phyloP scores from a whole-genome alignment of 1,140 invertebrate genomes.

The Cephus cinctus region DNA sequence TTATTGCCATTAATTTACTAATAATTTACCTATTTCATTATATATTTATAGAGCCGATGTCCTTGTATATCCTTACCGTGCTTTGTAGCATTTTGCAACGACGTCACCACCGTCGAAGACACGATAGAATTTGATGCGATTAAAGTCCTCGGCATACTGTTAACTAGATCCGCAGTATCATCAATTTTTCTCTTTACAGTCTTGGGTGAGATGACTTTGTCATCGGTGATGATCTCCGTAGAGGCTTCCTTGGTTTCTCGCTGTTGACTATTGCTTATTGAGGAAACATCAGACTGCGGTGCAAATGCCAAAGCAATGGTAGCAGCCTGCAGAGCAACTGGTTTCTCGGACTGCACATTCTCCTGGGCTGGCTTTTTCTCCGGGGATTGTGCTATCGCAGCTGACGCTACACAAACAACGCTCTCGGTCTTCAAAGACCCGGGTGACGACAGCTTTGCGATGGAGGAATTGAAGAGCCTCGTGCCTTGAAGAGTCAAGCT shows the following conservation, averaged over 20 bases:
- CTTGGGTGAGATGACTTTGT: constrained; percentile 43
- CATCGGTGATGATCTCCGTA: constrained; percentile 22
- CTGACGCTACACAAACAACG: constrained; percentile 36
- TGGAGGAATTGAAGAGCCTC: constrained; percentile 48
- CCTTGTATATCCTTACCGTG: constrained; percentile 40
- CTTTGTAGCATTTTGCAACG: constrained; percentile 40
- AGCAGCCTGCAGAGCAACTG: constrained; percentile 28
- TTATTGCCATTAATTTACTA: too few relatives aligned
- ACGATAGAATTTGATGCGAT: constrained; percentile 26
- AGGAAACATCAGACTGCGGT: constrained; percentile 29
- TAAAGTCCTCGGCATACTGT: constrained; percentile 28
- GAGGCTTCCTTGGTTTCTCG: constrained; percentile 31
- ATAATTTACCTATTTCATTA: too few relatives aligned
- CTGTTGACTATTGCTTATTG: constrained; percentile 28
- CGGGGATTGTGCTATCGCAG: constrained; percentile 13
- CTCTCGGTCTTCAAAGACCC: constrained; percentile 34
- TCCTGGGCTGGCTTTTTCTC: constrained; percentile 38
- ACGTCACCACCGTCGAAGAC: constrained; percentile 25
- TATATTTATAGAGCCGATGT: too few relatives aligned
- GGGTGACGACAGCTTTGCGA: constrained; percentile 36
- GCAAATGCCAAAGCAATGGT: constrained; percentile 46
- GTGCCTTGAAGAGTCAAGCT: constrained; percentile 40
- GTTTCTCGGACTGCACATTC: constrained; percentile 29
- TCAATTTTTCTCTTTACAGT: constrained; percentile 48
- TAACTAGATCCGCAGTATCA: constrained; percentile 23